These are phyloP conservation scores for Heteronetta atricapilla DNA, from an alignment of 2,113 vertebrate species.

Conservation along the genomic window DNA sequence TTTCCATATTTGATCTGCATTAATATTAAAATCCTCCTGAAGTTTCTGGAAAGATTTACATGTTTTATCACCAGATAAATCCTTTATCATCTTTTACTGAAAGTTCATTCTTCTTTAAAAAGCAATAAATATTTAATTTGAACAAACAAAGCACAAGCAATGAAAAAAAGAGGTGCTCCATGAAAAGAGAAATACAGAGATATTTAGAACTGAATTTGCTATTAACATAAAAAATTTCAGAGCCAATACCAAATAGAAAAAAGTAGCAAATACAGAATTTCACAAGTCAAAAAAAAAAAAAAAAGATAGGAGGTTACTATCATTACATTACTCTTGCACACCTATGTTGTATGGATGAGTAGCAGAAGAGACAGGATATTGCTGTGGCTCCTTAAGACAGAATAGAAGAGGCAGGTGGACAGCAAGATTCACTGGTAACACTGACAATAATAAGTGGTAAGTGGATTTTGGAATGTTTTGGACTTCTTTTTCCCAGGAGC, in stretches of 20 bases:
- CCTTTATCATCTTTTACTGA: constrained; percentile 59
- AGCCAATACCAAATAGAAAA: background rate
- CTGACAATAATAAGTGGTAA: background rate
- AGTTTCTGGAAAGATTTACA: constrained; percentile 66
- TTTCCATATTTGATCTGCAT: constrained; percentile 64
- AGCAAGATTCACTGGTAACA: rapidly evolving
- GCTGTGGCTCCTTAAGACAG: background rate
- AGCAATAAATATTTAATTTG: constrained; percentile 60
- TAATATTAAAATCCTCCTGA: constrained; percentile 61
- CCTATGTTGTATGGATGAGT: background rate
- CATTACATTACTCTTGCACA: background rate
- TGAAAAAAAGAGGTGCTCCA: background rate
- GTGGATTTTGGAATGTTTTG: background rate
- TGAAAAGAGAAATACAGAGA: background rate
- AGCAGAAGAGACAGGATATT: background rate
- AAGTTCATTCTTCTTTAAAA: constrained; percentile 53
- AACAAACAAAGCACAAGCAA: constrained; percentile 33
- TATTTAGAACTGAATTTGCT: background rate
- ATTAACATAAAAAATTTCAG: background rate
- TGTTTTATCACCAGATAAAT: constrained; percentile 62
- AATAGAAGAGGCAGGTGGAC: background rate
- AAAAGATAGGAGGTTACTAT: background rate
- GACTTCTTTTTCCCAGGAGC: background rate
- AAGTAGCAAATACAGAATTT: background rate
- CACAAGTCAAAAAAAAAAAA: background rate